phyloP scores from a whole-genome alignment of 2,797 vertebrate genomes.

The Oreonectes daqikongensis region DNA sequence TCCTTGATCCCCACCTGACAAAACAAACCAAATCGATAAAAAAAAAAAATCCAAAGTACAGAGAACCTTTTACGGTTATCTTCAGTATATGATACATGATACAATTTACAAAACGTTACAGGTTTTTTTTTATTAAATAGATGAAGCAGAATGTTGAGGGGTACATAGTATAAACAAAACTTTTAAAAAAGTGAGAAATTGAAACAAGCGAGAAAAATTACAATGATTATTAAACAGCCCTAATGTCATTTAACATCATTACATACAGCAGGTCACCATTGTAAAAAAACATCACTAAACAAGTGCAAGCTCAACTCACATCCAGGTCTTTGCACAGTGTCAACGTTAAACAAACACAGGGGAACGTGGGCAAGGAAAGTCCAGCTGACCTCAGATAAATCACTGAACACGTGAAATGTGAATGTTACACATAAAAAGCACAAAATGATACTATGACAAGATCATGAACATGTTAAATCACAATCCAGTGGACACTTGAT shows the following conservation, averaged over 20 bases:
- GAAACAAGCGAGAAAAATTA: too few species aligned
- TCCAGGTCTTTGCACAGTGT: not conserved
- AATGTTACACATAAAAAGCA: not conserved
- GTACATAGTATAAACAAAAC: too few species aligned
- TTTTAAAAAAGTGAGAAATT: too few species aligned
- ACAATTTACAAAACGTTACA: too few species aligned
- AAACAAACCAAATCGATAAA: not conserved
- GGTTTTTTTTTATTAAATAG: too few species aligned
- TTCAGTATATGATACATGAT: too few species aligned
- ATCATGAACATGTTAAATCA: not conserved
- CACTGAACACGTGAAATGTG: constrained; percentile 1
- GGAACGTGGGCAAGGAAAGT: not conserved
- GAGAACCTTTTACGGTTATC: not conserved
- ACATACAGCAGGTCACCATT: not conserved
- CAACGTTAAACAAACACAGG: not conserved
- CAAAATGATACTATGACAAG: not conserved
- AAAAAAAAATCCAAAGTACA: not conserved
- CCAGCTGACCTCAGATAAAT: constrained; percentile 21
- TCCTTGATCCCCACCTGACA: constrained; percentile 95
- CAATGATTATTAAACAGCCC: not conserved
- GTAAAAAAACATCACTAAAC: not conserved
- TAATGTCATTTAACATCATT: not conserved
- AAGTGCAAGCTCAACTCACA: not conserved
- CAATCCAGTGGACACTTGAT: not conserved
- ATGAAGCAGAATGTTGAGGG: too few species aligned